These are phyloP conservation scores for Synaphobranchus kaupii DNA, from an alignment of 2,797 vertebrate genomes.

Conservation along the genomic window DNA sequence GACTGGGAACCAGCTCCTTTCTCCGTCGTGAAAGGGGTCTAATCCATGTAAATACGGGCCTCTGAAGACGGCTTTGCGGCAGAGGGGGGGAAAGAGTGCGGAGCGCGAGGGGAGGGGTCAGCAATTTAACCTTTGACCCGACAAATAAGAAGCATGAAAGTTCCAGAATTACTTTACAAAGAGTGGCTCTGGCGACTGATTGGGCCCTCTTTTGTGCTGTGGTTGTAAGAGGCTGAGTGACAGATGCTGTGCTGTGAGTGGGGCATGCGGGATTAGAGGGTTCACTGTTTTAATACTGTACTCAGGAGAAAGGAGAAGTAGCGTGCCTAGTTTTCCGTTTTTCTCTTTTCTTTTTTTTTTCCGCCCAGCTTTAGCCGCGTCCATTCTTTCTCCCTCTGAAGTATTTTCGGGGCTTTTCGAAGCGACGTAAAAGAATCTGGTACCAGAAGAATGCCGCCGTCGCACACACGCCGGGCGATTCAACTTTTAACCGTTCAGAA, in stretches of 20 bases:
- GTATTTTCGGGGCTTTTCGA: background rate
- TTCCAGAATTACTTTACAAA: conserved; percentile 99
- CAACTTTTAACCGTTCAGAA: background rate
- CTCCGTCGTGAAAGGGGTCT: conserved; percentile 96
- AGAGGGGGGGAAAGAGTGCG: conserved; percentile 83
- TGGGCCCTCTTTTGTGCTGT: conserved; percentile 86
- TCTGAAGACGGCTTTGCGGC: conserved; percentile 91
- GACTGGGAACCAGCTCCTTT: conserved; percentile 98
- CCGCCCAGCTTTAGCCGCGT: background rate
- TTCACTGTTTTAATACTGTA: conserved; percentile 30
- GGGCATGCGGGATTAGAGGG: conserved; percentile 23
- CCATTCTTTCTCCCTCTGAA: background rate
- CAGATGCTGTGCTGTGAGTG: conserved; percentile 74
- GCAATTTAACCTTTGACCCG: conserved; percentile 99
- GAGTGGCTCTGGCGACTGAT: conserved; percentile 92
- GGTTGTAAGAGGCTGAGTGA: conserved; percentile 86
- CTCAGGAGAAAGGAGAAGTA: conserved; percentile 8
- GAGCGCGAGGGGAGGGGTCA: conserved; percentile 88
- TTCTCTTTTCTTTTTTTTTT: conserved; percentile 1
- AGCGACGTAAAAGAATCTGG: background rate
- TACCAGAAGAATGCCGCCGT: background rate
- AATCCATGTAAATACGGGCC: conserved; percentile 99
- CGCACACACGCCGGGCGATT: background rate
- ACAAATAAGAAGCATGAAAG: conserved; percentile 99
- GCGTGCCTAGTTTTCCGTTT: background rate